Percentiles rank a stretch among this genome's conserved stretches.
Conservation (phyloP, 1,140 invertebrate species). For the Cydia fagiglandana region DNA sequence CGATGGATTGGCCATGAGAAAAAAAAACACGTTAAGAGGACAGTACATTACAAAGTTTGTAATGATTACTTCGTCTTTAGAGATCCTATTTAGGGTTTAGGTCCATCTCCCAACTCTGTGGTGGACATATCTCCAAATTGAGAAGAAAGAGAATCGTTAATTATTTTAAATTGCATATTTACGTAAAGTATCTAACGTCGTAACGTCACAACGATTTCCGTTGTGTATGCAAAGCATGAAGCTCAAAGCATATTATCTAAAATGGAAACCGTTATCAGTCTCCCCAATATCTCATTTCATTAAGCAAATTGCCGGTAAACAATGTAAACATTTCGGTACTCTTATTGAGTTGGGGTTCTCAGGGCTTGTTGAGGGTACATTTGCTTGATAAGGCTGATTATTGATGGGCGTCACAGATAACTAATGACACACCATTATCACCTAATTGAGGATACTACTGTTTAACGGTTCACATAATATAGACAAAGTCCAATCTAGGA, state of each 20-base stretch:
- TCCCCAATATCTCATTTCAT: background rate
- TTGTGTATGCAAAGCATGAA: background rate
- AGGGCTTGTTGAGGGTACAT: background rate
- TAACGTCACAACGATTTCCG: background rate
- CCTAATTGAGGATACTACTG: conserved; percentile 26
- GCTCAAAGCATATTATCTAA: background rate
- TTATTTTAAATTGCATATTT: background rate
- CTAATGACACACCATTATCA: conserved; percentile 14
- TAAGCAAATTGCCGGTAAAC: conserved; percentile 4
- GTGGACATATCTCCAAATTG: background rate
- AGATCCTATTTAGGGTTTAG: no score
- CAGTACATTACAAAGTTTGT: no score
- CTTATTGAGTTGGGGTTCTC: background rate
- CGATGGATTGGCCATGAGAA: no score
- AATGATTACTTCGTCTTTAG: no score
- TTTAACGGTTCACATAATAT: background rate
- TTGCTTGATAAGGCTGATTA: conserved; percentile 15
- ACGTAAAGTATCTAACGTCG: no score
- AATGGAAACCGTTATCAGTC: conserved; percentile 5
- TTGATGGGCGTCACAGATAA: conserved; percentile 7
- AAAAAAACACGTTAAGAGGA: no score
- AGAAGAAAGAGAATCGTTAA: background rate
- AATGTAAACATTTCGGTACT: background rate
- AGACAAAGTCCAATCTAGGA: no score
- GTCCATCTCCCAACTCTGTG: background rate